These are phyloP conservation scores for Cerastis rubricosa DNA, from an alignment of 2,888 invertebrate species.

Conservation along the genomic window DNA sequence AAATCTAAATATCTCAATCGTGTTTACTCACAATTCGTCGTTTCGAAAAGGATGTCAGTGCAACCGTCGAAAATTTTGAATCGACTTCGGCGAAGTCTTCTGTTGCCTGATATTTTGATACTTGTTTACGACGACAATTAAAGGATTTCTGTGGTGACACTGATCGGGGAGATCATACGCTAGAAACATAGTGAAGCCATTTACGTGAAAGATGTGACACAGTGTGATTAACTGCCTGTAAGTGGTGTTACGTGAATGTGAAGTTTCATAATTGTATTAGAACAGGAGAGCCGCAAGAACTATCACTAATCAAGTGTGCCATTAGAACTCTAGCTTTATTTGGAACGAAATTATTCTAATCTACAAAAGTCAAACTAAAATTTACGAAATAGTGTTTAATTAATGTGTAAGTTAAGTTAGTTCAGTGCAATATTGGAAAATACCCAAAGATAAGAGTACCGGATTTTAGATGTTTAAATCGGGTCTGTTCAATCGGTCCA, in stretches of 20 bases:
- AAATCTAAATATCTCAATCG: conserved; percentile 37
- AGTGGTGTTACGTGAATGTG: conserved; percentile 73
- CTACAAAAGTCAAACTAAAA: conserved; percentile 78
- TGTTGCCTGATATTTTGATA: conserved; percentile 86
- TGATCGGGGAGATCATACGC: conserved; percentile 45
- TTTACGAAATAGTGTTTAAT: conserved; percentile 72
- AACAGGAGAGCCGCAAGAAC: conserved; percentile 61
- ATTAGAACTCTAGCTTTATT: conserved; percentile 83
- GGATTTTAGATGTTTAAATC: conserved; percentile 87
- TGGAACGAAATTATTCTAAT: conserved; percentile 81
- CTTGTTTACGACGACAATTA: conserved; percentile 89
- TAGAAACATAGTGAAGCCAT: conserved; percentile 65
- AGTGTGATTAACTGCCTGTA: conserved; percentile 68
- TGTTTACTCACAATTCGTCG: conserved; percentile 57
- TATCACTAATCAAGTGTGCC: conserved; percentile 79
- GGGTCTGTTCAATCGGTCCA: conserved; percentile 85
- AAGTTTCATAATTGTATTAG: conserved; percentile 73
- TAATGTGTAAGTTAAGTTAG: conserved; percentile 69
- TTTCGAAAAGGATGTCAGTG: conserved; percentile 84
- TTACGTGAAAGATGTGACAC: conserved; percentile 81
- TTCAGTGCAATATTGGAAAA: conserved; percentile 84
- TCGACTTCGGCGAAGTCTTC: conserved; percentile 82
- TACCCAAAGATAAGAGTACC: conserved; percentile 82
- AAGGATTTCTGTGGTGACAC: conserved; percentile 61
- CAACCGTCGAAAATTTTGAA: conserved; percentile 86